phyloP scores from a whole-genome alignment of 92 coral and sea anemone species.

The Porites cylindrica region DNA sequence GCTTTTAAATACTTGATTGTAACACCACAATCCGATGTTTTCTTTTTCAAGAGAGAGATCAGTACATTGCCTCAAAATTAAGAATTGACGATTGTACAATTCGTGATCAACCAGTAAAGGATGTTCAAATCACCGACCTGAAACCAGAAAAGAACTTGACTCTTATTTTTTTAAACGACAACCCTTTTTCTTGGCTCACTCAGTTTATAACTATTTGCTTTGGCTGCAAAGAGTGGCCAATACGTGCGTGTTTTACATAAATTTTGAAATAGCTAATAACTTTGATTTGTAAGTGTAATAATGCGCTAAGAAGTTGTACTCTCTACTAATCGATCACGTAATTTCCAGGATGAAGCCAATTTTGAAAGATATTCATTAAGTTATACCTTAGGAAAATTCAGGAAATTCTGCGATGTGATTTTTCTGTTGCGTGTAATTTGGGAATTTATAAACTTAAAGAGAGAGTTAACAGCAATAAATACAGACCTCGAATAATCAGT shows the following conservation, averaged over 20 bases:
- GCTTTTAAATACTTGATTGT: not conserved
- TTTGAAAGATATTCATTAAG: not conserved
- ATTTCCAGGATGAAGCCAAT: not conserved
- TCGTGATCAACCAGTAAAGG: not conserved
- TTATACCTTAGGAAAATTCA: not conserved
- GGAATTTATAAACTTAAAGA: too few species aligned
- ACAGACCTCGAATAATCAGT: too few species aligned
- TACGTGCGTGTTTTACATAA: not conserved
- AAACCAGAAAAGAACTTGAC: too few species aligned
- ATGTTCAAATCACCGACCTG: too few species aligned
- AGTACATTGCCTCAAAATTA: not conserved
- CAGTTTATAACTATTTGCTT: not conserved
- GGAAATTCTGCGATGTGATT: not conserved
- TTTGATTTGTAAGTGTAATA: not conserved
- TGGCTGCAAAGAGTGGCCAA: too few species aligned
- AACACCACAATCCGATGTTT: not conserved
- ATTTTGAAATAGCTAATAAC: not conserved
- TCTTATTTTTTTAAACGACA: too few species aligned
- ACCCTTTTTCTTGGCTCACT: not conserved
- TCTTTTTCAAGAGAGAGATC: not conserved
- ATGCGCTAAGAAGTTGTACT: not conserved
- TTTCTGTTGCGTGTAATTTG: not conserved
- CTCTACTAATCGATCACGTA: not conserved
- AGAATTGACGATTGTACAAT: not conserved
- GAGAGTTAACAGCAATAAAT: too few species aligned